A percentile compares a stretch with the other conserved stretches of the same genome.
Conservation (phyloP, 2,113 vertebrate genomes). For the Channa maculata region DNA sequence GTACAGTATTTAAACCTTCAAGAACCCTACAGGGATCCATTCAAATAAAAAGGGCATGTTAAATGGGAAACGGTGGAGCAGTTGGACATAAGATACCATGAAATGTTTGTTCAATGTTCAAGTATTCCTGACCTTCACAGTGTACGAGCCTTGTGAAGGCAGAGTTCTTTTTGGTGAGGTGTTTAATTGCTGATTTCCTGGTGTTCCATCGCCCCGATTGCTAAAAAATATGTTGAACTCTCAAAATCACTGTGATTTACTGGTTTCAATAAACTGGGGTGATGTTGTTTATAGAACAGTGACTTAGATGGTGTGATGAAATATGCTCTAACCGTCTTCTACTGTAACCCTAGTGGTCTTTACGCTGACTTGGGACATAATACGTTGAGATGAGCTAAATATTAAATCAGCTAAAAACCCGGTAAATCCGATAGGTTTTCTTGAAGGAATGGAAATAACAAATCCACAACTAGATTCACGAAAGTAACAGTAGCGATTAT, state of each 20-base stretch:
- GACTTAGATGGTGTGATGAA: slow-evolving; percentile 5
- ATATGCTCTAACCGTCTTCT: slow-evolving; percentile 31
- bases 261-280: slow-evolving; percentile 63
- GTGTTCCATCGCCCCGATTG: slow-evolving; percentile 38
- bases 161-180: slow-evolving; percentile 36
- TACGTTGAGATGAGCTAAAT: slow-evolving; percentile 6
- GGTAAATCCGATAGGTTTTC: slow-evolving; percentile 51
- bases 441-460: slow-evolving; percentile 29
- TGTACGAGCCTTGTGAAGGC: slow-evolving; percentile 33
- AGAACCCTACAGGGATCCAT: neutral
- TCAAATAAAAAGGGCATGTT: neutral
- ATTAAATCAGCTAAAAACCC: slow-evolving; percentile 61
- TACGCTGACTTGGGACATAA: slow-evolving; percentile 48
- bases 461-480: slow-evolving; percentile 18
- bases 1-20: slow-evolving; percentile 10
- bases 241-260: slow-evolving; percentile 56
- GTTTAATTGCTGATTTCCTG: slow-evolving; percentile 53
- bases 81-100: slow-evolving; percentile 21
- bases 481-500: slow-evolving; percentile 15
- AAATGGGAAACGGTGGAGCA: slow-evolving; percentile 16
- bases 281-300: slow-evolving; percentile 34
- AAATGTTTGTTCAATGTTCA: slow-evolving; percentile 29
- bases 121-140: slow-evolving; percentile 33
- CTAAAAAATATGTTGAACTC: slow-evolving; percentile 61
- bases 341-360: neutral